phyloP scores from a whole-genome alignment of 2,888 invertebrate species.

The Drosophila setosimentum region DNA sequence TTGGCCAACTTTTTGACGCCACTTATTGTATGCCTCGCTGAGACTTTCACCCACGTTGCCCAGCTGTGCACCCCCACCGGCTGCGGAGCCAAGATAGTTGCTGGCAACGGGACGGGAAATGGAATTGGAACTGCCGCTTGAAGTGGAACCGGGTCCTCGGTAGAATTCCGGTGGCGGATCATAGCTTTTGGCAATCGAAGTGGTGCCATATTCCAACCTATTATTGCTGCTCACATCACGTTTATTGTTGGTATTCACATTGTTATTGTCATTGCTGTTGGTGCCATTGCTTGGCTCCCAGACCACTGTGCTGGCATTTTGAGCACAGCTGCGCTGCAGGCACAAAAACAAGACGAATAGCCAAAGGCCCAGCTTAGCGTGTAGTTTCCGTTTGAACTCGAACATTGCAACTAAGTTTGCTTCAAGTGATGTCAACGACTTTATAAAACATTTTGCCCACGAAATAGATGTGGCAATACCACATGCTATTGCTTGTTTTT shows the following conservation, averaged over 20 bases:
- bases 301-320: constrained; percentile 52
- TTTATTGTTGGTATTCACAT: constrained; percentile 37
- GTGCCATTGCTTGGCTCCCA: constrained; percentile 37
- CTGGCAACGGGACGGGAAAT: not conserved
- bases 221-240: constrained; percentile 39
- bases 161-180: constrained; percentile 83
- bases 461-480: constrained; percentile 25
- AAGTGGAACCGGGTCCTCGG: constrained; percentile 69
- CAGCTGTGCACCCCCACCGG: constrained; percentile 29
- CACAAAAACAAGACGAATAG: constrained; percentile 10
- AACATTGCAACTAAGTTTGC: constrained; percentile 71
- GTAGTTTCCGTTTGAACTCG: constrained; percentile 54
- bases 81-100: constrained; percentile 9
- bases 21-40: constrained; percentile 70
- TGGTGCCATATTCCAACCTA: constrained; percentile 61
- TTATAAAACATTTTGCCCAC: constrained; percentile 66
- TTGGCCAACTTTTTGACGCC: constrained; percentile 63
- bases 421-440: constrained; percentile 58
- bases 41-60: constrained; percentile 58
- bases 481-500: constrained; percentile 33
- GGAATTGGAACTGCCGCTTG: constrained; percentile 16
- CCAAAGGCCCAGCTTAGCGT: constrained; percentile 26
- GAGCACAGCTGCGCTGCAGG: constrained; percentile 25
- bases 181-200: constrained; percentile 75
- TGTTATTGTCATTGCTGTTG: constrained; percentile 31